Conservation (phyloP, 2,888 invertebrate genomes). For the Erebia epiphron region DNA sequence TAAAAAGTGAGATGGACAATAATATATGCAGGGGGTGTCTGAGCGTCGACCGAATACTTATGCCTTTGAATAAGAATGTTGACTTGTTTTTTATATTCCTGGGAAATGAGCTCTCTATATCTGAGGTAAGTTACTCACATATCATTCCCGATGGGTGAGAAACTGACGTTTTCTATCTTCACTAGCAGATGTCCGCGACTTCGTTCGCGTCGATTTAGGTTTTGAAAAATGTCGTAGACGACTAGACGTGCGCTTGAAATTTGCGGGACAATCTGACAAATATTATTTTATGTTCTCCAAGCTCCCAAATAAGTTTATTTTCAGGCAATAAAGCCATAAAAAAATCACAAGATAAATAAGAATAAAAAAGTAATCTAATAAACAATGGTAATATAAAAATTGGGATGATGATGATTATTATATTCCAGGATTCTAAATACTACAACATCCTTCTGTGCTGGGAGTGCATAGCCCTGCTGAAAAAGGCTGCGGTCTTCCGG, state of each 20-base stretch:
- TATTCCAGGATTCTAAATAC: slow-evolving; percentile 23
- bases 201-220: neutral
- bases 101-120: slow-evolving; percentile 19
- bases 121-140: slow-evolving; percentile 15
- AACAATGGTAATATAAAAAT: too few species aligned
- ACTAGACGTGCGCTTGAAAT: neutral
- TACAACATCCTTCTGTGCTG: slow-evolving; percentile 28
- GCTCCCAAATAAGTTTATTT: too few species aligned
- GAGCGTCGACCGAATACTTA: slow-evolving; percentile 19
- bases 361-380: too few species aligned
- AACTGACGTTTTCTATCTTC: neutral
- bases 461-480: slow-evolving; percentile 26
- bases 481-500: slow-evolving; percentile 16
- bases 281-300: too few species aligned
- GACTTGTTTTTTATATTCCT: slow-evolving; percentile 27
- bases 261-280: too few species aligned
- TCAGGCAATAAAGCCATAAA: too few species aligned
- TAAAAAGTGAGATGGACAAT: slow-evolving; percentile 28
- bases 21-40: slow-evolving; percentile 28
- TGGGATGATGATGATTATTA: neutral
- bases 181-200: neutral
- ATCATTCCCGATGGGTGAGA: neutral
- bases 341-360: too few species aligned
- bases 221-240: neutral
- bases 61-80: slow-evolving; percentile 21